Evolutionary conservation across 2,888 invertebrate species (phyloP).

Genomic region (Rotaria socialis): DNA sequence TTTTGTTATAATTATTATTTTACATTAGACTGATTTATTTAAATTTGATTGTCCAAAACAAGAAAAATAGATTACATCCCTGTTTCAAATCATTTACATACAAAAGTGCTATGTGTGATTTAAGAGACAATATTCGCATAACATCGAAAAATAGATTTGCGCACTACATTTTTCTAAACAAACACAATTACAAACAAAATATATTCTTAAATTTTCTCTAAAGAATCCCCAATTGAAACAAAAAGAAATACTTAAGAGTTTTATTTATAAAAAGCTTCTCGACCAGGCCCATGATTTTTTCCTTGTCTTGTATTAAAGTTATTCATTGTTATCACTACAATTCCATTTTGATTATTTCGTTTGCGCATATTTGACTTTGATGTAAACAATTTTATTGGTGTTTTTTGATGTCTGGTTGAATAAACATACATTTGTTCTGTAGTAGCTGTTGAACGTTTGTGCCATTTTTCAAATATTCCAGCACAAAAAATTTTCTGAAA

Average conservation of each 20-base stretch:
- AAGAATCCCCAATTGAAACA: not conserved
- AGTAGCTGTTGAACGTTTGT: not conserved
- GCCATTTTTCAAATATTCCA: not conserved
- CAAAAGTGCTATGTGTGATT: too few species aligned
- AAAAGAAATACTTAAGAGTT: not conserved
- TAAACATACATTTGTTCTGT: not conserved
- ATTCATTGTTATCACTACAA: not conserved
- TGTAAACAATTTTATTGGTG: not conserved
- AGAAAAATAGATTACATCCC: too few species aligned
- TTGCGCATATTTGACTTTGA: not conserved
- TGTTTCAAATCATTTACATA: too few species aligned
- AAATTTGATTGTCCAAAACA: too few species aligned
- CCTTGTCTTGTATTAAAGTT: not conserved
- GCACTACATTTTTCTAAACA: too few species aligned
- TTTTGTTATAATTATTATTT: too few species aligned
- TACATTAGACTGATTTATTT: too few species aligned
- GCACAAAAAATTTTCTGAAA: not conserved
- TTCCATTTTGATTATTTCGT: not conserved
- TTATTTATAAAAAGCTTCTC: not conserved
- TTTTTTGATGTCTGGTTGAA: not conserved
- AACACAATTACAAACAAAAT: too few species aligned
- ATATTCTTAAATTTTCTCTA: too few species aligned
- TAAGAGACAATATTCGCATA: too few species aligned
- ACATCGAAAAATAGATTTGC: too few species aligned
- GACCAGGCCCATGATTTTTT: not conserved